Evolutionary conservation across 1,140 invertebrate genomes (phyloP), one percentile per base, ranked within the genome.

Genomic region (Polyergus mexicanus): DNA sequence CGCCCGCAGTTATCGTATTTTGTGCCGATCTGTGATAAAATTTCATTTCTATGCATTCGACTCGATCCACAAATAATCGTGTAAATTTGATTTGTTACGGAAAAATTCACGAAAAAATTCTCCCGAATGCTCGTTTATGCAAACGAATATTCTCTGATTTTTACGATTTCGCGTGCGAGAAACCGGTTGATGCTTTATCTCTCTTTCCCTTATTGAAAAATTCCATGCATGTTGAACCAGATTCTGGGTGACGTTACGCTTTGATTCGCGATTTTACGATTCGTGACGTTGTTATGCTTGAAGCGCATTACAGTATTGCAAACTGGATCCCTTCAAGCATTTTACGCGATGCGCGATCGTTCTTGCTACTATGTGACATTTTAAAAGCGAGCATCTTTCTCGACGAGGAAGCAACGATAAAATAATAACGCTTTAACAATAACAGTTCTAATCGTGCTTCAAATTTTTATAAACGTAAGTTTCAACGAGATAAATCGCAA

Each of bases 221-320:
- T 86, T 81, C 44, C 60, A 72, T 83, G 77, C 77, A 83, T 72
- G 58, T 65, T 86, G 74, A 86, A 25, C 56, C 56, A 60, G 66
- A 81, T 47, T 13, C 19, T 19, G 38, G 25, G 8, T 35, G 76
- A 68, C 63, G n/a, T 35, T 3, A 41, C 76, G 28, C 44, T 58
- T 83, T 71, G 66, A 83, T 72, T 83, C 54, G 35, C 68, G 28
- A 86, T 58, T 83, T 72, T 58, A 81, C 51, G 66, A 72, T 81
- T 81, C 19, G 22, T 38, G 28, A 38, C 22, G 44, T 44, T 25
- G 38, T 62, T 76, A 54, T 6, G 11, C 25, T 10, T 28, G 58
- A 47, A 16, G 10, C 10, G 32, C 32, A 41, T 69, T 54, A 69
- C 32, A 19, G 38, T 51, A 35, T 38, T 22, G 44, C 32, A 25